phyloP scores from a whole-genome alignment of 2,113 vertebrate genomes.

The Stegostoma tigrinum region DNA sequence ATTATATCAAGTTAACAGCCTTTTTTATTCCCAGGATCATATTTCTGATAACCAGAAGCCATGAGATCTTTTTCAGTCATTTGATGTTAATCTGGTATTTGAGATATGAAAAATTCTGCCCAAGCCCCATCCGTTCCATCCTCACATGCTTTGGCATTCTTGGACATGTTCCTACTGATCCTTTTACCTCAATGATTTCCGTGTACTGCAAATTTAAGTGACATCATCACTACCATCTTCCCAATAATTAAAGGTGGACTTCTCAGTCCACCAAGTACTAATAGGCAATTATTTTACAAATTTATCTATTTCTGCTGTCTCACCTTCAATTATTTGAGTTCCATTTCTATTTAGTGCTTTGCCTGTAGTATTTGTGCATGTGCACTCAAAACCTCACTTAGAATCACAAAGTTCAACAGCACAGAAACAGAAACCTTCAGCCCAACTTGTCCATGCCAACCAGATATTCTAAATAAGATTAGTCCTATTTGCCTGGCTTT shows the following conservation, averaged over 20 bases:
- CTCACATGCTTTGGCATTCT: not conserved
- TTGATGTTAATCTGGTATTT: not conserved
- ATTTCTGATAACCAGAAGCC: not conserved
- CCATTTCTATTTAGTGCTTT: not conserved
- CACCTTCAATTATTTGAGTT: not conserved
- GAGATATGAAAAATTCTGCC: not conserved
- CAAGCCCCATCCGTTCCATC: not conserved
- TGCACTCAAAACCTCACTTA: not conserved
- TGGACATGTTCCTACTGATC: not conserved
- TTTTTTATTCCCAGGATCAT: not conserved
- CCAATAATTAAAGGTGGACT: not conserved
- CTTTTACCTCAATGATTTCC: not conserved
- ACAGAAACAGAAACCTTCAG: too few species aligned
- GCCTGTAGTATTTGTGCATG: not conserved
- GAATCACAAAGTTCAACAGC: too few species aligned
- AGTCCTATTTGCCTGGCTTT: not conserved
- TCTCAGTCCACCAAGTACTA: not conserved
- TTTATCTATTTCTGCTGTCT: not conserved
- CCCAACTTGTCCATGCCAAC: too few species aligned
- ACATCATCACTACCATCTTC: not conserved
- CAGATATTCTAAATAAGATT: not conserved
- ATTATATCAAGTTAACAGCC: not conserved
- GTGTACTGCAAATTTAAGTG: not conserved
- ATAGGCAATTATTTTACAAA: not conserved
- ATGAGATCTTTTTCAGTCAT: not conserved